A percentile compares a stretch with the other conserved stretches of the same genome.
Conservation (phyloP, 1,140 invertebrate genomes). For the Diachasma alloeum region DNA sequence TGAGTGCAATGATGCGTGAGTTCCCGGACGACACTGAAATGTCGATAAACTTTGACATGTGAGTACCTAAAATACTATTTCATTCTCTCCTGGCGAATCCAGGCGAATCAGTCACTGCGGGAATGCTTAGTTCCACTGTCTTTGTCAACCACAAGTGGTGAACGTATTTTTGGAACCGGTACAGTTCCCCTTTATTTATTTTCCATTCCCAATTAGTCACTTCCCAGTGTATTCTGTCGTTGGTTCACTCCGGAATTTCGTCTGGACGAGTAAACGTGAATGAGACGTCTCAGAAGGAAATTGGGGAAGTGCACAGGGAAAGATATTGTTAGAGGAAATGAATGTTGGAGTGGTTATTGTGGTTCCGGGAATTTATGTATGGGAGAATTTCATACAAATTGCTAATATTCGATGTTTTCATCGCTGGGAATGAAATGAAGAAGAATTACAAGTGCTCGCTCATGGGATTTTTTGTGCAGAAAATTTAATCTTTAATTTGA, state of each 20-base stretch:
- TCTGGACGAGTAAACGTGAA: slow-evolving; percentile 2
- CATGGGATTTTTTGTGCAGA: too few relatives aligned
- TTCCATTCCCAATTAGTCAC: neutral
- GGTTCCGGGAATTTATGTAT: too few relatives aligned
- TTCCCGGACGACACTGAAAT: slow-evolving; percentile 45
- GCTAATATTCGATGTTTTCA: too few relatives aligned
- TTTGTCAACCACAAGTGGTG: neutral
- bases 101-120: neutral
- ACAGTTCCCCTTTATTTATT: neutral
- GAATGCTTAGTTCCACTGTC: neutral
- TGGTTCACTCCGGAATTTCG: neutral
- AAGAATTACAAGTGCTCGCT: too few relatives aligned
- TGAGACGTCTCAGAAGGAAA: neutral
- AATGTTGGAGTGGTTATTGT: neutral
- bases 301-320: neutral
- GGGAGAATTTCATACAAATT: too few relatives aligned
- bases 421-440: too few relatives aligned
- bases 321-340: neutral
- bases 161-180: neutral
- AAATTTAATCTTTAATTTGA: too few relatives aligned
- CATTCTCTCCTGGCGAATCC: too few relatives aligned
- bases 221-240: neutral
- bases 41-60: slow-evolving; percentile 50
- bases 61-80: slow-evolving; percentile 34
- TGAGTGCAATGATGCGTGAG: slow-evolving; percentile 32